phyloP scores from a whole-genome alignment of 2,113 vertebrate genomes.

The Istiophorus platypterus region DNA sequence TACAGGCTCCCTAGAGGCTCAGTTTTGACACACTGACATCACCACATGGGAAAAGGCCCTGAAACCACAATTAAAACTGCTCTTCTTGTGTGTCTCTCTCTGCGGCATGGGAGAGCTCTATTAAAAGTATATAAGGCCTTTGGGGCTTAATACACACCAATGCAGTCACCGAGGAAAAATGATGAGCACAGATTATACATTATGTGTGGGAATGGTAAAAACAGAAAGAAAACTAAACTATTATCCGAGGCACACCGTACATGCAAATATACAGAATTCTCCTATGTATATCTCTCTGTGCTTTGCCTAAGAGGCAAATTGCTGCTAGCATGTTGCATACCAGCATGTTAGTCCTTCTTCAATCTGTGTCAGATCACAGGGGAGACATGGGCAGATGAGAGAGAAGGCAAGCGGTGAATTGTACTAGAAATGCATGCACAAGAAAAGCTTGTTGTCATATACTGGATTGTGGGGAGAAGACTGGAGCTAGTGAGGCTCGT shows the following conservation, averaged over 20 bases:
- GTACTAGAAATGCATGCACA: slow-evolving; percentile 13
- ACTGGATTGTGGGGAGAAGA: background rate
- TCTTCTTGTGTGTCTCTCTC: slow-evolving; percentile 43
- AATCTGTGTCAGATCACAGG: slow-evolving; percentile 70
- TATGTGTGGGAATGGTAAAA: slow-evolving; percentile 1
- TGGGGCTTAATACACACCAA: slow-evolving; percentile 67
- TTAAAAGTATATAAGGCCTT: slow-evolving; percentile 63
- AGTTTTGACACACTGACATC: slow-evolving; percentile 67
- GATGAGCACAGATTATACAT: slow-evolving; percentile 28
- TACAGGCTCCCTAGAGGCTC: slow-evolving; percentile 50
- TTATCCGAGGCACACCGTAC: slow-evolving; percentile 9
- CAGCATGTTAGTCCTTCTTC: slow-evolving; percentile 42
- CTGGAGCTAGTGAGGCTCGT: background rate
- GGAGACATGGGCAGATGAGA: slow-evolving; percentile 53
- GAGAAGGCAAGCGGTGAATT: slow-evolving; percentile 28
- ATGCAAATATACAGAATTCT: slow-evolving; percentile 34
- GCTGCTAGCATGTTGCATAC: slow-evolving; percentile 26
- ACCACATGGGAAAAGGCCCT: slow-evolving; percentile 65
- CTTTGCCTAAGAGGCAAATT: slow-evolving; percentile 33
- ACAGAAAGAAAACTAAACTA: slow-evolving; percentile 20
- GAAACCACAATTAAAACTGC: slow-evolving; percentile 78
- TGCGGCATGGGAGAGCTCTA: slow-evolving; percentile 47
- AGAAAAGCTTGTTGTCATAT: slow-evolving; percentile 20
- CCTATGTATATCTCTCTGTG: slow-evolving; percentile 28
- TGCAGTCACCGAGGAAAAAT: slow-evolving; percentile 44